These are phyloP conservation scores for Hirtodrosophila histrioides DNA, from an alignment of 2,888 invertebrate species.

Conservation along the genomic window DNA sequence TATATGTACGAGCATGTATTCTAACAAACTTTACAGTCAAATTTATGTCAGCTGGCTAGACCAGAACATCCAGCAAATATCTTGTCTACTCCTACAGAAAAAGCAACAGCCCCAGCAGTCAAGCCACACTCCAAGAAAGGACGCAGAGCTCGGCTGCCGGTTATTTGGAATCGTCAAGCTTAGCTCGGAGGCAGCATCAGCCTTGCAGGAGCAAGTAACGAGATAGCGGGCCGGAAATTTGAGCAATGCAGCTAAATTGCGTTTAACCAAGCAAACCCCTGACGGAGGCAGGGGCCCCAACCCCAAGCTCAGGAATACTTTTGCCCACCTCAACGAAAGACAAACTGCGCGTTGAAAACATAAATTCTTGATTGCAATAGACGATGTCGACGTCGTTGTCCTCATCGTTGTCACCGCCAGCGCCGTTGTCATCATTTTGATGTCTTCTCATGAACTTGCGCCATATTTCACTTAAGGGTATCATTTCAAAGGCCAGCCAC, in stretches of 20 bases:
- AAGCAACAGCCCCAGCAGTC: constrained; percentile 17
- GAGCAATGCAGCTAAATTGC: constrained; percentile 78
- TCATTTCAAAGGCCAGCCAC: constrained; percentile 44
- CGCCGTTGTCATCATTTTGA: constrained; percentile 66
- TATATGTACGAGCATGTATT: too few species aligned
- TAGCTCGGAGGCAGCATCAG: constrained; percentile 31
- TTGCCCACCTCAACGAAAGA: constrained; percentile 50
- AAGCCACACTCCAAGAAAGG: constrained; percentile 10
- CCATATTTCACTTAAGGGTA: constrained; percentile 74
- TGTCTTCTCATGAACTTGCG: constrained; percentile 76
- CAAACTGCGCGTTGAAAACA: constrained; percentile 68
- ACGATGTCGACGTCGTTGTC: constrained; percentile 41
- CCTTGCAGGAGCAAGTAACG: constrained; percentile 48
- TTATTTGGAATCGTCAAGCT: constrained; percentile 25
- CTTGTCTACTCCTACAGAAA: background rate
- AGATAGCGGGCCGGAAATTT: constrained; percentile 73
- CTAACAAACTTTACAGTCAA: too few species aligned
- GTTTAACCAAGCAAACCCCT: constrained; percentile 69
- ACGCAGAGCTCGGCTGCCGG: background rate
- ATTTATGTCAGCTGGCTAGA: too few species aligned
- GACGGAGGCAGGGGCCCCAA: constrained; percentile 1
- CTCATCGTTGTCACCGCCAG: constrained; percentile 45
- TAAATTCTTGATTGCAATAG: constrained; percentile 79
- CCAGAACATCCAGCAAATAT: background rate
- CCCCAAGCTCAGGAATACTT: constrained; percentile 12